Evolutionary conservation across 1,140 invertebrate genomes (phyloP), one percentile per base, ranked within the genome.

Genomic region (Sipha flava): DNA sequence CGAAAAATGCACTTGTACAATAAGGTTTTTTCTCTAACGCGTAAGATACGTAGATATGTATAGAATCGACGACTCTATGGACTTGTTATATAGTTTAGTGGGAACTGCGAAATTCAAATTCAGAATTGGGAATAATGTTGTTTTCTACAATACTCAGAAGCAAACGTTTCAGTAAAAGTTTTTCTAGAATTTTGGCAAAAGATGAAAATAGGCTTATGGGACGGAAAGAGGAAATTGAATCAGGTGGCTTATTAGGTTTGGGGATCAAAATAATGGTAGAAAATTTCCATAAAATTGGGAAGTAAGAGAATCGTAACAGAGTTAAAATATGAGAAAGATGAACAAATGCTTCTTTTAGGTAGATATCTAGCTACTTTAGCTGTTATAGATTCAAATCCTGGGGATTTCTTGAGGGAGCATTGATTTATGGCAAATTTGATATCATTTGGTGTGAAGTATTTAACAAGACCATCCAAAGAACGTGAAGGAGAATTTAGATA

Each of bases 271-370:
- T 83, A 9, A 85, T n/a, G n/a, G n/a, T 82, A 73, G 85, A 83
- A 18, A 84, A 80, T 81, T 86, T 86, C 84, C 84, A 86, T 57
- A 83, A 81, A 1, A 16, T 14, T 21, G 73, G 80, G 18, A 45
- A 79, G 62, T 81, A 79, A 9, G 40, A 49, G 0, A 79, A 23
- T 29, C 80, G 26, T 21, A 3, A 75, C 5, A 14, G 73, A 59
- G 34, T 81, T 81, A 68, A 81, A 14, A 81, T 59, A 31, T 29
- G 14, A 7, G 80, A 62, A 3, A 81, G 14, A 37, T 66, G 59
- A 43, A 68, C n/a, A 16, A 81, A 79, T 1, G 62, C 81, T 57
- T 43, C n/a, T 81, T 21, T 68, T 68, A 40, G 77, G 81, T 43
- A 80, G 40, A 6, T 12, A 23, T 18, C 47, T 80, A 18, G 45